phyloP scores from a whole-genome alignment of 2,797 vertebrate genomes.

The Notolepis coatsorum region DNA sequence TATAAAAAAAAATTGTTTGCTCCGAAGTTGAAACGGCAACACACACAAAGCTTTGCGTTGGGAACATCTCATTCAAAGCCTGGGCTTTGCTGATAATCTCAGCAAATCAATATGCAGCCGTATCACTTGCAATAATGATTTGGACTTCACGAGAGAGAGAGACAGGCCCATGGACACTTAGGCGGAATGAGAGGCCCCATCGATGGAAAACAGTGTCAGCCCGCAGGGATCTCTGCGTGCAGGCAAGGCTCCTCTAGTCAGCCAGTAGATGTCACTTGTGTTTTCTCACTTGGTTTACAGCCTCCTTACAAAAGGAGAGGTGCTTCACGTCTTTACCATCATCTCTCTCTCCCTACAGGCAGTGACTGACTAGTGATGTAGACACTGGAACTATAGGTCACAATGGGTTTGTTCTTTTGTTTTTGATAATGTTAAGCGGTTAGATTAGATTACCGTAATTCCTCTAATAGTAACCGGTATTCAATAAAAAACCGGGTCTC shows the following conservation, averaged over 20 bases:
- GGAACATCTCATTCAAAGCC: slow-evolving; percentile 39
- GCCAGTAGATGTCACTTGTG: slow-evolving; percentile 83
- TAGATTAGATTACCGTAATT: too few species aligned
- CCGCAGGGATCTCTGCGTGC: background rate
- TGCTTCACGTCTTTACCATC: background rate
- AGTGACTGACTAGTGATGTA: slow-evolving; percentile 4
- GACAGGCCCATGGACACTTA: slow-evolving; percentile 59
- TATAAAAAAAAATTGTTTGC: slow-evolving; percentile 66
- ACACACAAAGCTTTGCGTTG: slow-evolving; percentile 51
- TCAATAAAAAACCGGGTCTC: too few species aligned
- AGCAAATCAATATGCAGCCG: slow-evolving; percentile 41
- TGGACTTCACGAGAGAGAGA: slow-evolving; percentile 30
- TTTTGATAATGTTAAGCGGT: too few species aligned
- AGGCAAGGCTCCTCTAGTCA: slow-evolving; percentile 36
- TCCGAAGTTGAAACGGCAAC: slow-evolving; percentile 57
- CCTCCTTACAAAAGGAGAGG: background rate
- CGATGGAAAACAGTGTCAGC: slow-evolving; percentile 55
- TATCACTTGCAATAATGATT: slow-evolving; percentile 56
- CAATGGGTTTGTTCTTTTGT: too few species aligned
- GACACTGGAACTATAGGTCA: too few species aligned
- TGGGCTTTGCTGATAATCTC: slow-evolving; percentile 59
- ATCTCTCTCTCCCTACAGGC: slow-evolving; percentile 13
- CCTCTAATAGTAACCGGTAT: too few species aligned
- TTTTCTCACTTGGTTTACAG: slow-evolving; percentile 40
- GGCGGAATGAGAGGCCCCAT: slow-evolving; percentile 63